Evolutionary conservation across 2,113 vertebrate species (phyloP).

Genomic region (Menidia beryllina): DNA sequence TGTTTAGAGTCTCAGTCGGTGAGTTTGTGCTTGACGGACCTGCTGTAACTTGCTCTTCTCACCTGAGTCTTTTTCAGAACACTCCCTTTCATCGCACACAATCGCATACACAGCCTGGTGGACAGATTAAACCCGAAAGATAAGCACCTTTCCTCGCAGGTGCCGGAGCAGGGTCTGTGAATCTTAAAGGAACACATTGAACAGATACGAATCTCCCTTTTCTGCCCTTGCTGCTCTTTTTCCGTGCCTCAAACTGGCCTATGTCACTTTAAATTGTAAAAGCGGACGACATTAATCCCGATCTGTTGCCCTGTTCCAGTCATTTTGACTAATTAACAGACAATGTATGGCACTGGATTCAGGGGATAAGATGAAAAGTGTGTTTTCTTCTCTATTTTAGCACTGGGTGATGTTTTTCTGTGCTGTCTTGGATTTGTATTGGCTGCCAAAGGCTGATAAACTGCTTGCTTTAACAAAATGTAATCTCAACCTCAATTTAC

Average conservation of each 20-base stretch:
- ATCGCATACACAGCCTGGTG: constrained; percentile 30
- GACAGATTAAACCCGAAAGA: constrained; percentile 65
- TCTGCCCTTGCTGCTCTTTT: constrained; percentile 32
- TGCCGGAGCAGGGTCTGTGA: constrained; percentile 43
- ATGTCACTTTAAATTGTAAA: constrained; percentile 28
- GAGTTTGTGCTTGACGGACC: constrained; percentile 28
- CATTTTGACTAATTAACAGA: neutral
- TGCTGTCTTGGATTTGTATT: too few species aligned
- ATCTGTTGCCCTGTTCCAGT: neutral
- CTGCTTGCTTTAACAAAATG: too few species aligned
- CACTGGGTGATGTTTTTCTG: too few species aligned
- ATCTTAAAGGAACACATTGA: constrained; percentile 54
- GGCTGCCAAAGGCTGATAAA: too few species aligned
- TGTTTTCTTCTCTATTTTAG: too few species aligned
- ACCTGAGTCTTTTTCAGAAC: constrained; percentile 34
- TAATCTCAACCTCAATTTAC: too few species aligned
- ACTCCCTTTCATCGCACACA: constrained; percentile 19
- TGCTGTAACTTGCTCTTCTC: constrained; percentile 56
- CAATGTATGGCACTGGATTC: too few species aligned
- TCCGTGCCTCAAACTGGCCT: constrained; percentile 28
- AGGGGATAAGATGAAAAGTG: too few species aligned
- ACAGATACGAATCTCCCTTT: constrained; percentile 62
- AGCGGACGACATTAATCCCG: constrained; percentile 6
- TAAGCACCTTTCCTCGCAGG: constrained; percentile 67
- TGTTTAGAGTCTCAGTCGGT: constrained; percentile 38